Percentiles rank a stretch among this genome's conserved stretches.
Conservation (phyloP, 2,888 invertebrate genomes). For the Oasisia sp. region DNA sequence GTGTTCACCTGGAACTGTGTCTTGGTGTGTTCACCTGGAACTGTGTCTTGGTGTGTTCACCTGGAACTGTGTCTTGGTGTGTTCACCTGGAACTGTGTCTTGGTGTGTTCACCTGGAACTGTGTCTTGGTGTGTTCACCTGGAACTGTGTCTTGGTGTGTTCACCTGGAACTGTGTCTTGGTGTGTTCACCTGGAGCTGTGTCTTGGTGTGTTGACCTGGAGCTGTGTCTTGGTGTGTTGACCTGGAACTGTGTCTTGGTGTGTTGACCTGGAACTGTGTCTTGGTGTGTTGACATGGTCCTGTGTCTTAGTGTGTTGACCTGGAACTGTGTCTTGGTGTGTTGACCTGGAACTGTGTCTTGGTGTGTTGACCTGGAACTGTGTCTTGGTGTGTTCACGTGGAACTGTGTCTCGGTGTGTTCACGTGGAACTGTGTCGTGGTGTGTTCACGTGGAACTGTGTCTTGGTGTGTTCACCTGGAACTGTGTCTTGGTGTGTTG, state of each 20-base stretch:
- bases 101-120: neutral
- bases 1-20: neutral
- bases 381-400: constrained; percentile 18
- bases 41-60: constrained; percentile 18
- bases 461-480: constrained; percentile 14
- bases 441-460: constrained; percentile 7
- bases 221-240: constrained; percentile 22
- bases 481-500: constrained; percentile 21
- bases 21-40: constrained; percentile 9
- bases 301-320: constrained; percentile 18
- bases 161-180: neutral
- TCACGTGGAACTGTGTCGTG: neutral
- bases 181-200: constrained; percentile 8
- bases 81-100: neutral
- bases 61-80: constrained; percentile 19
- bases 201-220: constrained; percentile 18
- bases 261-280: too few relatives aligned
- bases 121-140: constrained; percentile 17
- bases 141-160: constrained; percentile 20
- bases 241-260: neutral
- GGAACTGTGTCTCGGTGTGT: constrained; percentile 20
- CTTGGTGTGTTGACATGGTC: neutral
- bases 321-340: constrained; percentile 19
- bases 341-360: neutral
- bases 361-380: constrained; percentile 7